phyloP scores from a whole-genome alignment of 2,888 invertebrate genomes.

The Apoda limacodes region DNA sequence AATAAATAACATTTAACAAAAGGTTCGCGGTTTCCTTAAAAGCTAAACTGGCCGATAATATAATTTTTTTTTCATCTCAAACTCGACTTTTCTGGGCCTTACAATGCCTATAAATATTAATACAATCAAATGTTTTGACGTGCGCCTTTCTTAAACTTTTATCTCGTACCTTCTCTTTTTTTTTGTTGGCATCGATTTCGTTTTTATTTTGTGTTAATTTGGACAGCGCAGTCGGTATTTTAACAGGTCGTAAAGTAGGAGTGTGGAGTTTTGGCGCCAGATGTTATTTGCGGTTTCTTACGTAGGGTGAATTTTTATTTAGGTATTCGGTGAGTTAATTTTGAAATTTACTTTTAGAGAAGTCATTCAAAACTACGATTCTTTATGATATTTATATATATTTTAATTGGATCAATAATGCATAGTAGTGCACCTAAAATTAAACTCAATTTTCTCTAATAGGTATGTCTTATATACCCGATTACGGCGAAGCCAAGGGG shows the following conservation, averaged over 20 bases:
- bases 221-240: conserved; percentile 68
- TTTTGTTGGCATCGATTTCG: conserved; percentile 58
- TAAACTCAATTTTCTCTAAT: too few species aligned
- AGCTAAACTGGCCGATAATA: conserved; percentile 67
- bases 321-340: too few species aligned
- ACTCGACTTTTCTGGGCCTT: conserved; percentile 59
- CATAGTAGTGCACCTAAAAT: too few species aligned
- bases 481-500: too few species aligned
- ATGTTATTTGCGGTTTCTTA: conserved; percentile 39
- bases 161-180: conserved; percentile 64
- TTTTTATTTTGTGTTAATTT: conserved; percentile 71
- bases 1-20: conserved; percentile 67
- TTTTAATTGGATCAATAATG: too few species aligned
- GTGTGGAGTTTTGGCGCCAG: conserved; percentile 48
- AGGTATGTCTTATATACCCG: too few species aligned
- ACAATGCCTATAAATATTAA: conserved; percentile 66
- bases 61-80: conserved; percentile 53
- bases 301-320: too few species aligned
- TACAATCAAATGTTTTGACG: conserved; percentile 72
- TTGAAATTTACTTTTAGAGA: too few species aligned
- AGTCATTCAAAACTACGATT: too few species aligned
- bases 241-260: conserved; percentile 69
- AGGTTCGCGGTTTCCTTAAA: conserved; percentile 68
- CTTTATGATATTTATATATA: too few species aligned
- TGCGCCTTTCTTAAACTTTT: conserved; percentile 67